These are phyloP conservation scores for Vimba vimba DNA, from an alignment of 2,113 vertebrate species.

Conservation along the genomic window DNA sequence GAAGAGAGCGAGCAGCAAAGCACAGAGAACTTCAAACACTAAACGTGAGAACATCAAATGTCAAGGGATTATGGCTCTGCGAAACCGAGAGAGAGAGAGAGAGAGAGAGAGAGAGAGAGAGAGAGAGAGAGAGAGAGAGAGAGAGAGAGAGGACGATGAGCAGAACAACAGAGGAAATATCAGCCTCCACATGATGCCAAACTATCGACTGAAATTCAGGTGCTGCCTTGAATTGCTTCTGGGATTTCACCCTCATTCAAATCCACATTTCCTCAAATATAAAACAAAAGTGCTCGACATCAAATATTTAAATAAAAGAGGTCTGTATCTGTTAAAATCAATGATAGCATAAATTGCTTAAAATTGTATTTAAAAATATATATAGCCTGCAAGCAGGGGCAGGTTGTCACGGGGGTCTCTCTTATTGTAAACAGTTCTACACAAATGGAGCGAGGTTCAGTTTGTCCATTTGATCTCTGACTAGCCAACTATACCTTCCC, in stretches of 20 bases:
- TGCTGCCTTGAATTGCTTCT: not conserved
- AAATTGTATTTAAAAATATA: not conserved
- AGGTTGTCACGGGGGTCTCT: no score
- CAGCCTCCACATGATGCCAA: slow-evolving; percentile 57
- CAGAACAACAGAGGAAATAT: slow-evolving; percentile 29
- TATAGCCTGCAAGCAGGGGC: not conserved
- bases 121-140: no score
- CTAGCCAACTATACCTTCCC: slow-evolving; percentile 66
- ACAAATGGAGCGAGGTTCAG: slow-evolving; percentile 53
- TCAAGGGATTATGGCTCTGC: slow-evolving; percentile 52
- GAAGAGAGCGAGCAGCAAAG: slow-evolving; percentile 43
- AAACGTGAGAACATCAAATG: slow-evolving; percentile 51
- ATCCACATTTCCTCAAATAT: slow-evolving; percentile 21
- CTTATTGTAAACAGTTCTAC: no score
- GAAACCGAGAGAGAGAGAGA: slow-evolving; percentile 44
- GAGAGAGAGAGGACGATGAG: not conserved
- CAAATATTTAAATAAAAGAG: not conserved
- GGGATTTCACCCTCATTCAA: slow-evolving; percentile 30
- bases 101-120: not conserved
- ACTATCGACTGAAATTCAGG: slow-evolving; percentile 64
- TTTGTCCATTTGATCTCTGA: slow-evolving; percentile 65
- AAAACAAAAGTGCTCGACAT: not conserved
- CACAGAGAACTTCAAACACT: slow-evolving; percentile 43
- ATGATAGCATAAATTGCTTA: not conserved
- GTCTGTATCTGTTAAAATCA: slow-evolving; percentile 1